Base-by-base conservation (phyloP, 2,797 vertebrate genomes). In the Tapera naevia region DNA sequence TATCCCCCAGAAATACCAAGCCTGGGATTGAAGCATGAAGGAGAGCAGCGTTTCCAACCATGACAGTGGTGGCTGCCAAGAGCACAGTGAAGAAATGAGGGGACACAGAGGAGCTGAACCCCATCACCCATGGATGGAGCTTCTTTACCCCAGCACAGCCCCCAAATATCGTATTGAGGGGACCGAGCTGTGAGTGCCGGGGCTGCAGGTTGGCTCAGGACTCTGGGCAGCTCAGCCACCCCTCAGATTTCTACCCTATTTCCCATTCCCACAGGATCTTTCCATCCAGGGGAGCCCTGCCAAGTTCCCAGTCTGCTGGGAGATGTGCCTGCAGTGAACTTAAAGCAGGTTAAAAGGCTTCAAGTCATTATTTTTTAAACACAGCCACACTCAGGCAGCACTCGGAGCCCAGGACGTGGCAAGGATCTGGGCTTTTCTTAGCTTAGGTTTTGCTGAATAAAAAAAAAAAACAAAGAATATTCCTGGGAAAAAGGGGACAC, bases 21-120 rank as follows among this genome's bases (percentile, higher is more conserved):
- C 10, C 39, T 0, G 0, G 3, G 30, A 2, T 2, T 3, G 1
- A 25, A 33, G 24, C 67, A 22, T 0, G 10, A 4, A 1, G 8
- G 28, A 39, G 41, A 61, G 35, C 46, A 18, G 56, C 4, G 0
- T 19, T 35, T 35, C 56, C 81, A 50, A 4, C 35, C 27, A 3
- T 41, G 9, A 32, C 56, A 5, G 25, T 7, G 2, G 30, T 2
- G 23, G 41, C 22, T n/a, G 64, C 50, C 1, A 2, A 8, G 69
- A 62, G 19, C 48, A 11, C 30, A 25, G 25, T 1, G 1, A 35
- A 50, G 60, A 25, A 83, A 37, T 13, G 0, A 14, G 37, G 72
- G 48, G 51, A 22, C 50, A 12, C 11, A 2, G 9, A 14, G 25
- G 17, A 50, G 35, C 11, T 10, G 73, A 65, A 22, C 39, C 50